These are phyloP conservation scores for Phylloscopus trochiloides DNA, from an alignment of 2,113 vertebrate genomes.

Conservation along the genomic window DNA sequence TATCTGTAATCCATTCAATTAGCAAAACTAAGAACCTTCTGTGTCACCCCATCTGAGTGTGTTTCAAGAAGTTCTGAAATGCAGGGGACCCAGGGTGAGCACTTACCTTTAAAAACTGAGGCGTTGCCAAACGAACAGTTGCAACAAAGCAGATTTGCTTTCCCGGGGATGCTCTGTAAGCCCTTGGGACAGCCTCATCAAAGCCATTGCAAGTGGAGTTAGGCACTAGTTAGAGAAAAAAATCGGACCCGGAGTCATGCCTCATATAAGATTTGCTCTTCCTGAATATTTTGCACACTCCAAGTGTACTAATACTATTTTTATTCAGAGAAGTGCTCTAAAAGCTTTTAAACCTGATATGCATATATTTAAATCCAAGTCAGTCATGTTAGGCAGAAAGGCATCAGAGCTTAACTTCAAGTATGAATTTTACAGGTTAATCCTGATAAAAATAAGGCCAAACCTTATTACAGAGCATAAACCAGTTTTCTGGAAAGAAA, in stretches of 20 bases:
- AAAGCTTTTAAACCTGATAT: conserved; percentile 50
- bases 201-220: conserved; percentile 78
- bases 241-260: background rate
- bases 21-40: conserved; percentile 10
- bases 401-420: conserved; percentile 50
- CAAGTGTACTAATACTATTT: background rate
- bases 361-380: conserved; percentile 42
- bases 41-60: background rate
- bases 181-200: conserved; percentile 72
- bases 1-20: conserved; percentile 51
- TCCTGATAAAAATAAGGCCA: conserved; percentile 41
- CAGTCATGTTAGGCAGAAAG: conserved; percentile 38
- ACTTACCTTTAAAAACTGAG: conserved; percentile 82
- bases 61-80: background rate
- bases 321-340: conserved; percentile 27
- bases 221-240: conserved; percentile 67
- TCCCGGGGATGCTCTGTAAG: conserved; percentile 66
- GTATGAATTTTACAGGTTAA: conserved; percentile 53
- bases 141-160: conserved; percentile 81
- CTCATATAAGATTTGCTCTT: background rate
- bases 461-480: background rate
- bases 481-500: conserved; percentile 35
- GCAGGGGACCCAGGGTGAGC: background rate
- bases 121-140: conserved; percentile 80
- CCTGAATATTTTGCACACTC: conserved; percentile 37